Evolutionary conservation across 1,140 invertebrate genomes (phyloP), one percentile per base, ranked within the genome.

Genomic region (Drosophila bifasciata): DNA sequence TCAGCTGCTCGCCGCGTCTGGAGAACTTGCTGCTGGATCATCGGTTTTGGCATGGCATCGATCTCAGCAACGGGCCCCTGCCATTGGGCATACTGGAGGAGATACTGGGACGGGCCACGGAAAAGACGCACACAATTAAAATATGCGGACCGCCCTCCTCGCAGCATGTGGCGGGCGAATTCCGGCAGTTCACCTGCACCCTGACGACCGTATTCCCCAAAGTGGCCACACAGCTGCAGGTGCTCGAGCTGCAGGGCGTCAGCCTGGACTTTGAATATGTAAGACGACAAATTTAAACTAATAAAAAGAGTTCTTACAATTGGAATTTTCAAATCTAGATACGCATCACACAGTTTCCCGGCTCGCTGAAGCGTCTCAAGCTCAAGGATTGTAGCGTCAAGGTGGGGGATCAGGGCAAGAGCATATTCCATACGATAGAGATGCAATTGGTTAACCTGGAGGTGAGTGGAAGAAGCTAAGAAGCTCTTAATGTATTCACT

Each of bases 391-490:
- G 93, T 43, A 92, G 92, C 45, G 78, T 91, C 1, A 81, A 70
- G 88, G 94, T 74, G 89, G 83, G 90, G 91, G 93, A 81, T 52
- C 84, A 92, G 4, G 78, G 90, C 4, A 92, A 93, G 45, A 93
- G 92, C 32, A 90, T 74, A 93, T 94, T 21, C 93, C 93, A 84
- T 89, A 94, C 75, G 49, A 93, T 95, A 55, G 93, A 94, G 58
- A 89, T 92, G 17, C 92, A 93, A 55, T 91, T 95, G 78, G 91
- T 93, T 7, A 70, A 92, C 51, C 81, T 95, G 49, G 93, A 94
- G 91, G 94, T 95, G 41, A n/a, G 28, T 40, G 0, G 1, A 7
- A 0, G 0, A 19, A 16, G 11, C n/a, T 28, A 15, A 0, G 28
- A 8, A 28, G 6, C 32, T 19, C 0, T 19, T 16, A 6, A 48